These are phyloP conservation scores for Melipona bicolor DNA, from an alignment of 2,888 invertebrate species.

Conservation along the genomic window DNA sequence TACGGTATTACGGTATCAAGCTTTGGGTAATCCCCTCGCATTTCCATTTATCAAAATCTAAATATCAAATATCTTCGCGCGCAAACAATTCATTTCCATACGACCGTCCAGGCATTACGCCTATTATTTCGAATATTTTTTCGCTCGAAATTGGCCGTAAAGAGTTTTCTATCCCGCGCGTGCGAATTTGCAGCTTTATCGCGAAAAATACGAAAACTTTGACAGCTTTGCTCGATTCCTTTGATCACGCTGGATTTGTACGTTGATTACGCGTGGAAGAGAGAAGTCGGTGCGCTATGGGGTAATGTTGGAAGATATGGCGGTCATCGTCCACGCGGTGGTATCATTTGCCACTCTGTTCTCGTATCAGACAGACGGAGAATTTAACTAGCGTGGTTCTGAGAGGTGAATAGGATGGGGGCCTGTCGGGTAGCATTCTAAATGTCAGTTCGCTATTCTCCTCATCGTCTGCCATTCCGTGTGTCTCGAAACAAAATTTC, in stretches of 20 bases:
- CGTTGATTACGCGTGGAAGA: no score
- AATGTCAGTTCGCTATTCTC: neutral
- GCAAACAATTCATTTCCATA: conserved; percentile 2
- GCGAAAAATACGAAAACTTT: no score
- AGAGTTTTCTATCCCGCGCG: neutral
- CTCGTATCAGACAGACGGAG: neutral
- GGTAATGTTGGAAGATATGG: neutral
- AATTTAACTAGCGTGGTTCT: neutral
- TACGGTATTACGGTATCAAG: conserved; percentile 2
- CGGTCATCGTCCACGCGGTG: neutral
- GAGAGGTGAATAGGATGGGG: neutral
- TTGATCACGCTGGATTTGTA: no score
- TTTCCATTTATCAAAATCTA: conserved; percentile 11
- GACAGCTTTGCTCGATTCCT: no score
- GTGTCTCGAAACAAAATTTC: neutral
- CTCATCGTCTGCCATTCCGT: neutral
- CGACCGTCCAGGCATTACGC: neutral
- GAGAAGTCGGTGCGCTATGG: no score
- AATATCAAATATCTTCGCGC: conserved; percentile 13
- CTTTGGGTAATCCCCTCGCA: neutral
- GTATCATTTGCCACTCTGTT: neutral
- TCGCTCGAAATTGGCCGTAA: neutral
- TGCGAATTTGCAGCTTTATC: no score
- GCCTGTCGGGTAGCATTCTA: neutral
- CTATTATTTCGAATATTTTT: neutral